Conservation (phyloP, 2,888 invertebrate genomes). For the Branchipolynoe longqiensis region DNA sequence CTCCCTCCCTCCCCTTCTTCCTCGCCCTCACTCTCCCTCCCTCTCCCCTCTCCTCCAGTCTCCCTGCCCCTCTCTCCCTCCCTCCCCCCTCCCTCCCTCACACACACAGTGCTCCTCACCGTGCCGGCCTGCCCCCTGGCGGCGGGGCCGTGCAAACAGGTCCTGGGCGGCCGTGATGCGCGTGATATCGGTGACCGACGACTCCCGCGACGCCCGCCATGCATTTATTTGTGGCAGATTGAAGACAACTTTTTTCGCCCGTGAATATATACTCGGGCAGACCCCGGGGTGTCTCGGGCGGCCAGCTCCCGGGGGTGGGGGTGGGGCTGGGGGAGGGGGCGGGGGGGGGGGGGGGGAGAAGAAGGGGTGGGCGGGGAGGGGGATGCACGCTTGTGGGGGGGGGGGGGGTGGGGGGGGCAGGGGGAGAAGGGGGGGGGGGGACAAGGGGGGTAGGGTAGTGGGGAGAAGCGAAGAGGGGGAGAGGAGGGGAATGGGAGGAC, state of each 20-base stretch:
- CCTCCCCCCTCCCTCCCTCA: neutral
- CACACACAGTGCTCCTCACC: conserved; percentile 4
- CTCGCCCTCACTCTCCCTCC: neutral
- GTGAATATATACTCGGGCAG: conserved; percentile 51
- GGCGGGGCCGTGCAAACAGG: conserved; percentile 2
- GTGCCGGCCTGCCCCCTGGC: neutral
- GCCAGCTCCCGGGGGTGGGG: neutral
- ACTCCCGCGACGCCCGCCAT: conserved; percentile 20
- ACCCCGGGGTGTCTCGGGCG: neutral
- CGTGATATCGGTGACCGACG: conserved; percentile 39
- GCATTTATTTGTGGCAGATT: conserved; percentile 54
- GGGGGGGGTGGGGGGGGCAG: neutral
- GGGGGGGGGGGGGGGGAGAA: neutral
- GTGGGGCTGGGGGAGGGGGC: neutral
- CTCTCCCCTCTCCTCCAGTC: neutral
- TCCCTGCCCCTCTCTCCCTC: neutral
- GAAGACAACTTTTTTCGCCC: conserved; percentile 53
- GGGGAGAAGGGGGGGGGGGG: neutral
- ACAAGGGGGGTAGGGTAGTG: neutral
- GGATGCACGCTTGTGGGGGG: neutral
- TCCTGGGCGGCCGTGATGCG: conserved; percentile 24
- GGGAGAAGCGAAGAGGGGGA: neutral
- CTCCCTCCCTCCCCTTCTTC: neutral
- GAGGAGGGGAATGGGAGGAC: neutral
- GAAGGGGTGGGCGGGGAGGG: neutral